Conservation (phyloP, 1,140 invertebrate genomes). For the Drosophila arawakana region DNA sequence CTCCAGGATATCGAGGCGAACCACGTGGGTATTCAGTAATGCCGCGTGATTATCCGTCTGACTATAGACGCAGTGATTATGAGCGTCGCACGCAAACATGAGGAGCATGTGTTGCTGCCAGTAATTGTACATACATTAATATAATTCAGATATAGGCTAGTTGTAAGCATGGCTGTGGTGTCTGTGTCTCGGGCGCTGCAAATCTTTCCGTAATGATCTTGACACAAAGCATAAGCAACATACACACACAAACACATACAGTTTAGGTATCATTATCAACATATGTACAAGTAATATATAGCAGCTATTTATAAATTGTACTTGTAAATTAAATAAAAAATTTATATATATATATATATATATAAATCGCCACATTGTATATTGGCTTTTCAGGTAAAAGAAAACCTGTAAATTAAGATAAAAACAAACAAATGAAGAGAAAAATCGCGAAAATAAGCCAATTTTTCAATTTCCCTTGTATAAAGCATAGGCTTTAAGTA, state of each 20-base stretch:
- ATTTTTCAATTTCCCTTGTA: constrained; percentile 58
- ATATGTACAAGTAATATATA: constrained; percentile 68
- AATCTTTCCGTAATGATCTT: constrained; percentile 31
- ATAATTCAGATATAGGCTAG: constrained; percentile 42
- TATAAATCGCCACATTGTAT: constrained; percentile 48
- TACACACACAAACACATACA: constrained; percentile 41
- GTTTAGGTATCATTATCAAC: constrained; percentile 42
- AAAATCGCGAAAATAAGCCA: constrained; percentile 46
- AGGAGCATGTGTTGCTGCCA: constrained; percentile 32
- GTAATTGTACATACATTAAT: constrained; percentile 58
- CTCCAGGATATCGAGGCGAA: constrained; percentile 67
- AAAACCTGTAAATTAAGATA: constrained; percentile 4
- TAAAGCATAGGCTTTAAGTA: constrained; percentile 64
- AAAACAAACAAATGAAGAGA: not conserved
- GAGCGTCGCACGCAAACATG: constrained; percentile 77
- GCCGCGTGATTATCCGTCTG: constrained; percentile 85
- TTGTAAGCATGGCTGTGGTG: constrained; percentile 55
- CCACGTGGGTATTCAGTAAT: constrained; percentile 75
- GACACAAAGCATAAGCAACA: constrained; percentile 36
- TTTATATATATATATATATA: constrained; percentile 1
- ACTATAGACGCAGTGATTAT: constrained; percentile 86
- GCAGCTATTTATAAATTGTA: constrained; percentile 70
- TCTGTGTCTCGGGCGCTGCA: constrained; percentile 34
- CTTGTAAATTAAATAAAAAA: constrained; percentile 46
- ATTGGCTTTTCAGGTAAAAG: constrained; percentile 27